A percentile compares a stretch with the other conserved stretches of the same genome.
Conservation (phyloP, 2,797 vertebrate species). For the Molothrus ater region DNA sequence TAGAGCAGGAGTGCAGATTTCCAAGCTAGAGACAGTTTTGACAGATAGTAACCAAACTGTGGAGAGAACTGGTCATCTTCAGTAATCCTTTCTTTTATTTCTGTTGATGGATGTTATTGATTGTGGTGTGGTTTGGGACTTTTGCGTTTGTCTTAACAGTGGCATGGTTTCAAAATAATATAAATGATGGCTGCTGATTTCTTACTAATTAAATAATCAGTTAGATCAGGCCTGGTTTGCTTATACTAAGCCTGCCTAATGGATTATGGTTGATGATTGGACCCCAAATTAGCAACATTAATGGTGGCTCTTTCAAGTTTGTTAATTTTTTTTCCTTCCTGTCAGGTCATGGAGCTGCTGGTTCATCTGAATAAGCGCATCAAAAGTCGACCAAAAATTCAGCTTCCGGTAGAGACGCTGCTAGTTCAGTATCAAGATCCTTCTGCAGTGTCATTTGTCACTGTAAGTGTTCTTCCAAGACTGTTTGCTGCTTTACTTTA, state of each 20-base stretch:
- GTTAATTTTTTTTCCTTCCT: neutral
- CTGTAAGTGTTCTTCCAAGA: slow-evolving; percentile 77
- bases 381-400: slow-evolving; percentile 96
- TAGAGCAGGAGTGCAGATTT: neutral
- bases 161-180: neutral
- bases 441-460: slow-evolving; percentile 96
- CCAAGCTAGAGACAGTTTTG: neutral
- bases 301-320: neutral
- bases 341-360: slow-evolving; percentile 96
- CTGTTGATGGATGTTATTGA: neutral
- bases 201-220: neutral
- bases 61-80: neutral
- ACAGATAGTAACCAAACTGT: neutral
- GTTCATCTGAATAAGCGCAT: slow-evolving; percentile 98
- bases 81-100: neutral
- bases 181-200: neutral
- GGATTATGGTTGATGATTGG: neutral
- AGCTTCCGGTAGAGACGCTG: slow-evolving; percentile 96
- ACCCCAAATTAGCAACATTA: neutral
- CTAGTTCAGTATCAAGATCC: slow-evolving; percentile 98
- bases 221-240: neutral
- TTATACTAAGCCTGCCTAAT: neutral
- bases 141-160: neutral
- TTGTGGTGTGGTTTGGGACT: neutral
- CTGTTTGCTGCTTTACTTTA: neutral